phyloP scores from a whole-genome alignment of 2,888 invertebrate species.

The Steinernema carpocapsae region DNA sequence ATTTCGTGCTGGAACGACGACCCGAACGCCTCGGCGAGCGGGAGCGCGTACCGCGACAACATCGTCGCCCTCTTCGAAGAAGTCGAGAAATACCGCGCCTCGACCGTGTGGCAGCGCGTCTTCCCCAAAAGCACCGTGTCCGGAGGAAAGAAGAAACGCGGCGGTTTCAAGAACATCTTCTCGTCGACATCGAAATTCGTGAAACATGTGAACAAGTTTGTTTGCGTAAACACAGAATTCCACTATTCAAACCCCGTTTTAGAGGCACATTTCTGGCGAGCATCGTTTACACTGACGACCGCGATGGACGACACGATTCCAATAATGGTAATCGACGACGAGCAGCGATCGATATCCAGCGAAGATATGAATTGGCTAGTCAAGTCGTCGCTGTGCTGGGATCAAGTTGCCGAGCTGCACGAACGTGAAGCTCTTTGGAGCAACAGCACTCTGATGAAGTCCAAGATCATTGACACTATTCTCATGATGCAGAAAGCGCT shows the following conservation, averaged over 20 bases:
- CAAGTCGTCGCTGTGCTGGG: conserved; percentile 96
- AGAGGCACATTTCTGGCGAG: conserved; percentile 93
- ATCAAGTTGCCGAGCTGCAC: conserved; percentile 70
- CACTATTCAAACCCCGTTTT: conserved; percentile 56
- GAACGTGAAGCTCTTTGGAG: conserved; percentile 33
- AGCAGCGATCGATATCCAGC: conserved; percentile 39
- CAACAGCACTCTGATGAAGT: conserved; percentile 12
- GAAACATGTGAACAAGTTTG: conserved; percentile 78
- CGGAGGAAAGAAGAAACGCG: conserved; percentile 52
- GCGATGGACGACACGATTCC: conserved; percentile 96
- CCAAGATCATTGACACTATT: conserved; percentile 88
- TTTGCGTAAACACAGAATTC: conserved; percentile 1
- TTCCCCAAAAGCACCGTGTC: conserved; percentile 52
- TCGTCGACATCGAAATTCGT: conserved; percentile 95
- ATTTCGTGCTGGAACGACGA: conserved; percentile 32
- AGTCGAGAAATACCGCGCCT: conserved; percentile 59
- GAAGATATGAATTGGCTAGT: conserved; percentile 94
- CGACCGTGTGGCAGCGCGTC: conserved; percentile 62
- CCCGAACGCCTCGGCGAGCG: conserved; percentile 4
- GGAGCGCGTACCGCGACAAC: conserved; percentile 41
- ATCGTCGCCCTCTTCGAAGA: conserved; percentile 54
- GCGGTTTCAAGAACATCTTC: conserved; percentile 85
- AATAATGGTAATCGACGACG: conserved; percentile 88
- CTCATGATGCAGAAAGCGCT: conserved; percentile 80
- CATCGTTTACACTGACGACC: conserved; percentile 91